Conservation (phyloP, 2,888 invertebrate species). For the Chloroclystis v-ata region DNA sequence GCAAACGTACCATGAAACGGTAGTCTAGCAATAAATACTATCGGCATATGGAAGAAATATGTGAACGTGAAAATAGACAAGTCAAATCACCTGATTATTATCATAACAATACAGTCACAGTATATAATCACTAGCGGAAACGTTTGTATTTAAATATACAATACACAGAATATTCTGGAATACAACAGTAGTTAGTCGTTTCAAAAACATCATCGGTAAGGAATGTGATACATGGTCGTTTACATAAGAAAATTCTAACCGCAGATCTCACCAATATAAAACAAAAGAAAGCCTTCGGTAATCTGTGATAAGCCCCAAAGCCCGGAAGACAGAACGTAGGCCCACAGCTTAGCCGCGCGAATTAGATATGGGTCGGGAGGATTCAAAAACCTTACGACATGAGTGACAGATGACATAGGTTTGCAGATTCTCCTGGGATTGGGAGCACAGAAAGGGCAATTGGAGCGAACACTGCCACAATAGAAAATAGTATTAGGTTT, state of each 20-base stretch:
- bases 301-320: constrained; percentile 14
- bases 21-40: not conserved
- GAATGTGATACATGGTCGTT: no score
- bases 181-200: no score
- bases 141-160: no score
- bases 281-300: constrained; percentile 5
- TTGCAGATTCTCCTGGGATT: not conserved
- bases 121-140: no score
- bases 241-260: no score
- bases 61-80: no score
- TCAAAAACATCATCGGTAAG: no score
- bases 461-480: not conserved
- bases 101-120: no score
- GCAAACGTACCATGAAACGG: not conserved
- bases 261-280: no score
- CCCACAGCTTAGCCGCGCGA: constrained; percentile 20
- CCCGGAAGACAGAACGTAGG: constrained; percentile 12
- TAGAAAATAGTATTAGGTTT: not conserved
- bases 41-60: no score
- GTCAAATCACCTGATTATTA: no score
- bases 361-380: constrained; percentile 22
- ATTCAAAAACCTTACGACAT: constrained; percentile 18
- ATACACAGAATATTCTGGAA: no score
- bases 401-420: constrained; percentile 25
- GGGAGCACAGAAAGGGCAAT: not conserved